Base-by-base conservation (phyloP, 2,113 vertebrate species). In the Callorhinus ursinus region DNA sequence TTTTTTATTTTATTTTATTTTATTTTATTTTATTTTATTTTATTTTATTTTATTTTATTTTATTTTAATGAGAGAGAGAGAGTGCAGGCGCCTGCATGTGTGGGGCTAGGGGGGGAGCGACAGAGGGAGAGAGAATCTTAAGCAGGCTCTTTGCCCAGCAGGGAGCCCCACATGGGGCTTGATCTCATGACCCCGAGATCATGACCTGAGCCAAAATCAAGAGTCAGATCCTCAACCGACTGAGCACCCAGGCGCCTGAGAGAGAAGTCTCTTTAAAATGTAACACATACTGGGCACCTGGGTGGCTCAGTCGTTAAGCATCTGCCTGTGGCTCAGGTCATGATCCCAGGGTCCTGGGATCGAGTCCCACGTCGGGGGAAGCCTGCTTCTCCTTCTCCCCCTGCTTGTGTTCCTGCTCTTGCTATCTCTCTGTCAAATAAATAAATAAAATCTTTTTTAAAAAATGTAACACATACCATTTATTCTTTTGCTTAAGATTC, bases 401-500 rank as follows among this genome's bases (percentile, higher is more conserved):
- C 46, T 46, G 46, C 46, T 46, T 46, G 46, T 46, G 46, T 46
- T 46, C 46, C 46, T 46, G 46, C 46, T 46, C 46, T 46, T 46
- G 46, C 46, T 46, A 46, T 46, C 46, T 46, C 7, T 46, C 46
- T 46, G 46, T 46, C 46, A 46, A 46, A 46, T 46, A 46, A 9
- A 46, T 46, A 46, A 46, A 46, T 46, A 46, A 46, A 46, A 46
- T 46, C 46, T 46, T 46, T 46, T 9, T 1, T 8, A 46, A 46
- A 82, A 86, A 92, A 36, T 80, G 19, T 87, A 84, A 65, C 18
- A 26, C 22, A 21, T 63, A 69, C 7, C 16, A 67, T 42, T 90
- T 69, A 90, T 80, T 88, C 14, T 16, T 93, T 72, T 93, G 79
- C 10, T 96, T 92, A 61, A 95, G 81, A 83, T 77, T 76, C 51